Base-by-base conservation (phyloP, 2,113 vertebrate species). In the Anseranas semipalmata region DNA sequence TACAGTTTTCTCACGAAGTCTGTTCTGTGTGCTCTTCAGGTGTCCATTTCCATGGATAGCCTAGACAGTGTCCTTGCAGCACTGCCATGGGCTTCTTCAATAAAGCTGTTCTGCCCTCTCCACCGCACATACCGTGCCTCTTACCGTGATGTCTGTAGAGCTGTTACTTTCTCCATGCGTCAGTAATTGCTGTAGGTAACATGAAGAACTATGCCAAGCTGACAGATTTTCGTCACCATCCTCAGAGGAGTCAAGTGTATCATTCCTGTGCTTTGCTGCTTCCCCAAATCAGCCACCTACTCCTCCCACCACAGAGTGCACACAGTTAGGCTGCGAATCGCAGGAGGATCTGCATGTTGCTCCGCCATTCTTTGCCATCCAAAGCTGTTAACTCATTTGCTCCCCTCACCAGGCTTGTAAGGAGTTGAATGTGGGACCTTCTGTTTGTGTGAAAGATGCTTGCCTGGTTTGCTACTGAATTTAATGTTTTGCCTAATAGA, bases 201-300 rank as follows among this genome's bases (percentile, higher is more conserved):
- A 0, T 77, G 83, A 92, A 94, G 83, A 83, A 75, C 95, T 88
- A 65, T 95, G 95, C 95, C 95, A 96, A 95, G 79, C 83, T 95
- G 96, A 90, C 96, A 93, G 95, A 97, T 96, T 96, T 95, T 95
- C 72, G 15, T 95, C 88, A 85, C 86, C 94, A 90, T 91, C 89
- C 84, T 95, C 84, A 95, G 86, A 95, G 70, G 73, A 96, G 90
- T 93, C 80, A 89, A 96, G 77, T 66, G 76, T 95, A 95, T 91
- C 82, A 74, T 95, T 96, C 93, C 87, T 95, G 74, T 86, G 84
- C 93, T 90, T 73, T 88, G 43, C 62, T 93, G 87, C 91, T 83
- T 94, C 94, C 92, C 86, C 92, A 96, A 43, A 92, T 93, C 80
- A 89, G 53, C 96, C 92, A 91, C 95, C 95, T 96, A 96, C 94